Base-by-base conservation (phyloP, 2,113 vertebrate species). In the Forbesichthys papilliferus region DNA sequence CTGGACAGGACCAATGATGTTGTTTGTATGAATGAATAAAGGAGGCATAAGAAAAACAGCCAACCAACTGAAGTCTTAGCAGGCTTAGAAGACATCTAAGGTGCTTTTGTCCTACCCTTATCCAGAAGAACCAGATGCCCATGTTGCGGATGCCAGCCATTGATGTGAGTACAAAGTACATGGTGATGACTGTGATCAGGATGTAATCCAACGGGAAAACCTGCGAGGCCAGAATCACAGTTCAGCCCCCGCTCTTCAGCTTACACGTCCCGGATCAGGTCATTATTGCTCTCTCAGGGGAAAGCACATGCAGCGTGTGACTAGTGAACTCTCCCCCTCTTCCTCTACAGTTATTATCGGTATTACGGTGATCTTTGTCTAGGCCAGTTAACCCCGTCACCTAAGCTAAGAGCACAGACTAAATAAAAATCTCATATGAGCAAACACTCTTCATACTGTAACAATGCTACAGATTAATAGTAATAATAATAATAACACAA, bases 81-180 rank as follows among this genome's bases (percentile, higher is more conserved):
- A 42, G 36, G 36, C 36, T 42, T 42, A 42, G 36, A 42, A 42
- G 36, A 6, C 36, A 6, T 42, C 36, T 42, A 42, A 42, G 9
- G 34, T 9, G 11, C 46, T 0, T 27, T 92, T 42, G 57, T 4
- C 74, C 79, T 93, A 99, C 98, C 92, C 95, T 92, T 84, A 96
- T 94, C 97, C 98, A 99, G 92, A 99, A 98, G 92, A 99, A 99
- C 98, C 98, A 99, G 91, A 99, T 96, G 61, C 96, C 98, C 94
- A 99, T 96, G 83, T 97, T 96, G 85, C 97, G 93, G 83, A 99
- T 98, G 42, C 97, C 97, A 11, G 98, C 97, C 98, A 99, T 98
- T 57, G 98, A 99, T 47, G 97, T 98, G 87, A 99, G 94, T 58
- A 99, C 95, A 74, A 99, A 97, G 82, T 99, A 99, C 95, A 99